phyloP scores from a whole-genome alignment of 1,140 invertebrate genomes.

The Telenomus remus region DNA sequence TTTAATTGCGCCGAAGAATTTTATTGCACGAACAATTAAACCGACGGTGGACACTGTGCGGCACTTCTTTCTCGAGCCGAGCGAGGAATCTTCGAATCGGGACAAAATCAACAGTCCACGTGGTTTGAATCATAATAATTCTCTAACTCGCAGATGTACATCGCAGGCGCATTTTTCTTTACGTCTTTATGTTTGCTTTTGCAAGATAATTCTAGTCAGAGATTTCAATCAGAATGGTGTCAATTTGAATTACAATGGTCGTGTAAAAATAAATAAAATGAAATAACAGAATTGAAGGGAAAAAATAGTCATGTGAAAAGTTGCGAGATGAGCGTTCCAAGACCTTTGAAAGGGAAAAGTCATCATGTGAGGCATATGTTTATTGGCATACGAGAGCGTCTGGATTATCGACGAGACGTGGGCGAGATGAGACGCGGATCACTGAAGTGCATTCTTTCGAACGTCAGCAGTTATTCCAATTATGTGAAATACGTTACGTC shows the following conservation, averaged over 20 bases:
- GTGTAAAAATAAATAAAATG: constrained; percentile 3
- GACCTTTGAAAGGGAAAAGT: constrained; percentile 64
- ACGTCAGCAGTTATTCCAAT: constrained; percentile 45
- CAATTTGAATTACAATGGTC: not conserved
- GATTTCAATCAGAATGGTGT: too few species aligned
- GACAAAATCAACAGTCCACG: too few species aligned
- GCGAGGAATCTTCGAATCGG: constrained; percentile 30
- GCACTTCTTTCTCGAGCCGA: constrained; percentile 26
- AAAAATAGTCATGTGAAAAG: constrained; percentile 60
- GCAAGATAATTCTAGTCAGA: too few species aligned
- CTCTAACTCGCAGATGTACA: too few species aligned
- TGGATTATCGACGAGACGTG: constrained; percentile 38
- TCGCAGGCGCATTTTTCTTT: not conserved
- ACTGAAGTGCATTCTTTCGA: constrained; percentile 36
- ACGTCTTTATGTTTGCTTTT: not conserved
- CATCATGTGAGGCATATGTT: constrained; percentile 47
- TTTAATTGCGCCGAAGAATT: constrained; percentile 60
- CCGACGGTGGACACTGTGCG: constrained; percentile 26
- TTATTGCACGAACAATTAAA: constrained; percentile 61
- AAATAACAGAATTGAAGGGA: constrained; percentile 50
- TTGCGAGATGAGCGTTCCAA: constrained; percentile 69
- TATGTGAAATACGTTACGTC: constrained; percentile 46
- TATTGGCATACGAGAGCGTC: constrained; percentile 35
- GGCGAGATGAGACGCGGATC: constrained; percentile 33
- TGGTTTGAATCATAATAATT: too few species aligned